Percentiles rank a stretch among this genome's conserved stretches.
Evolutionary conservation across 2,113 vertebrate genomes (phyloP).

Genomic region (Oceanodroma tethys): DNA sequence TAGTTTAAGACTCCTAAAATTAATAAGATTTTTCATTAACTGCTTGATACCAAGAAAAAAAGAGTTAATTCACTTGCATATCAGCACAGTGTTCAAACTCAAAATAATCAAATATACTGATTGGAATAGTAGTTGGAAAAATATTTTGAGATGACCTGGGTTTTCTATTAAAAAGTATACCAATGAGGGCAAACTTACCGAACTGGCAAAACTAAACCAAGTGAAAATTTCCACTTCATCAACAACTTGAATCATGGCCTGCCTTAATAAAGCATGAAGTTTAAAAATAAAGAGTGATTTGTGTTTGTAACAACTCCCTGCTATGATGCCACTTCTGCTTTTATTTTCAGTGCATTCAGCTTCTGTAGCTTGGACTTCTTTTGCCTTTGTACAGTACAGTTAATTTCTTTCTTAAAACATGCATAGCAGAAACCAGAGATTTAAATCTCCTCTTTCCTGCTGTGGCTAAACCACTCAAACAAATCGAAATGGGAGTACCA

Average conservation of each 20-base stretch:
- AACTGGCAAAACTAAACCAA: constrained; percentile 1
- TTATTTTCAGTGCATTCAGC: not conserved
- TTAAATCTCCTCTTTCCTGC: constrained; percentile 23
- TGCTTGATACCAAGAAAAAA: not conserved
- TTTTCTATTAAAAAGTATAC: not conserved
- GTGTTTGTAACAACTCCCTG: not conserved
- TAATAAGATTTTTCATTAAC: not conserved
- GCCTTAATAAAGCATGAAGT: not conserved
- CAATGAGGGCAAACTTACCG: not conserved
- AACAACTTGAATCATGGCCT: not conserved
- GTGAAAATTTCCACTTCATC: constrained; percentile 17
- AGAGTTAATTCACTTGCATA: not conserved
- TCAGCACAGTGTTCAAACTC: not conserved
- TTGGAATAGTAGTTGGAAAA: not conserved
- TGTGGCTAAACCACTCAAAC: constrained; percentile 6
- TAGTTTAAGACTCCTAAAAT: not conserved
- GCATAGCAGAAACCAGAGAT: constrained; percentile 1
- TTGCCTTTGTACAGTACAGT: not conserved
- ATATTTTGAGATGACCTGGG: not conserved
- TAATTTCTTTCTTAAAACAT: constrained; percentile 13
- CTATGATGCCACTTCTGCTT: not conserved
- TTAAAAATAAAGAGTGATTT: constrained; percentile 17
- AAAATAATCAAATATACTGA: not conserved
- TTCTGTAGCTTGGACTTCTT: not conserved
- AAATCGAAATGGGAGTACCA: not conserved